A percentile compares a stretch with the other conserved stretches of the same genome.
phyloP scores from a whole-genome alignment of 2,797 vertebrate genomes.

The Lateolabrax maculatus region DNA sequence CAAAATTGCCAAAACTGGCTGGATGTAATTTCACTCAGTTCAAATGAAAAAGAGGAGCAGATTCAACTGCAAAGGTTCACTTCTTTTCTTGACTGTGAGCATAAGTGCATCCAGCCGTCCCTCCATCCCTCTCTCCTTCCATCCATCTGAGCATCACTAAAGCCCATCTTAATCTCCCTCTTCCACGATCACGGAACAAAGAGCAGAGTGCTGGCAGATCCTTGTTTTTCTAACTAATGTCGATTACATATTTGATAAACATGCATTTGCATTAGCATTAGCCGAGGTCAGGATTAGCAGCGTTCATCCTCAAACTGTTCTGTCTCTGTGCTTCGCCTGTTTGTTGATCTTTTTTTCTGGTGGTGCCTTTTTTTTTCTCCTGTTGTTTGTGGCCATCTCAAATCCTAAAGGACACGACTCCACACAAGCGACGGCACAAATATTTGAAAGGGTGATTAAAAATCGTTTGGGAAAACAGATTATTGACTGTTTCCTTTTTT shows the following conservation, averaged over 20 bases:
- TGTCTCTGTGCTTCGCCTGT: constrained; percentile 81
- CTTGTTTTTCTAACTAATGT: constrained; percentile 83
- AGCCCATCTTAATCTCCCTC: constrained; percentile 85
- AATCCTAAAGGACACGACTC: constrained; percentile 83
- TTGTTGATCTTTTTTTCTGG: constrained; percentile 82
- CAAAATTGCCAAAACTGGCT: neutral
- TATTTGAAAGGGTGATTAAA: constrained; percentile 88
- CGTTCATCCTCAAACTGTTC: constrained; percentile 86
- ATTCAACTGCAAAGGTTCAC: constrained; percentile 48
- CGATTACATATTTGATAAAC: constrained; percentile 87
- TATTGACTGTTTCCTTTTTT: constrained; percentile 78
- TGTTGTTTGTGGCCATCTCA: constrained; percentile 83
- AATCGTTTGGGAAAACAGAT: constrained; percentile 86
- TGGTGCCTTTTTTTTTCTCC: constrained; percentile 60
- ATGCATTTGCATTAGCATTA: constrained; percentile 86
- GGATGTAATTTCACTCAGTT: constrained; percentile 13
- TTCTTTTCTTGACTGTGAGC: constrained; percentile 59
- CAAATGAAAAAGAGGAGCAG: constrained; percentile 28
- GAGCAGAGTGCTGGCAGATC: constrained; percentile 80
- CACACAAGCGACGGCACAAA: constrained; percentile 77
- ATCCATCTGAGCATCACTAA: constrained; percentile 77
- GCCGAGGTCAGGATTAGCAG: constrained; percentile 83
- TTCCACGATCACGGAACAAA: constrained; percentile 84
- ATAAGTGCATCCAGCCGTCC: constrained; percentile 56
- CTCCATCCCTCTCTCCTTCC: constrained; percentile 71